phyloP scores from a whole-genome alignment of 2,113 vertebrate genomes.

The Eulemur macaco region DNA sequence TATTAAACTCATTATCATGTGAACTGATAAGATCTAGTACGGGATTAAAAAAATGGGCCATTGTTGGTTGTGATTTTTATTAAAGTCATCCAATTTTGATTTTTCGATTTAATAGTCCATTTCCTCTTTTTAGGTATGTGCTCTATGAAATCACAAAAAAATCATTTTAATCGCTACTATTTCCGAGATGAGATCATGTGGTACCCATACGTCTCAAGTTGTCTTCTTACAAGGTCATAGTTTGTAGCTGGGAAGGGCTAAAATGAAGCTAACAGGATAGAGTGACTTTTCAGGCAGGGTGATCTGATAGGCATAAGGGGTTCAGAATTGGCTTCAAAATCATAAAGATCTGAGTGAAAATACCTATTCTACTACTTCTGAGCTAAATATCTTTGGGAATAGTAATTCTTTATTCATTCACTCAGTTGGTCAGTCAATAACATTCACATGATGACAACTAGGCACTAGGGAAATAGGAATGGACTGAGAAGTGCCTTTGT shows the following conservation, averaged over 20 bases:
- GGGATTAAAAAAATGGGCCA: not conserved
- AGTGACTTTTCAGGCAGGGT: not conserved
- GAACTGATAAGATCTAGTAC: conserved; percentile 6
- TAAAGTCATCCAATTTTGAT: conserved; percentile 9
- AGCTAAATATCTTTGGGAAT: not conserved
- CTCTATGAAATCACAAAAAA: not conserved
- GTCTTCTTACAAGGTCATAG: not conserved
- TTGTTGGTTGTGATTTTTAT: conserved; percentile 39
- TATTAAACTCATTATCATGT: conserved; percentile 63
- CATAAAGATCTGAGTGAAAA: not conserved
- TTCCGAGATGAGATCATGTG: not conserved
- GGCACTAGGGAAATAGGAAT: not conserved
- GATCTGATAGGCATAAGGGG: not conserved
- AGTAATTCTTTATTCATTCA: not conserved
- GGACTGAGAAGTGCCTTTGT: not conserved
- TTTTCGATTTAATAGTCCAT: conserved; percentile 12
- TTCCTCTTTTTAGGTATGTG: conserved; percentile 10
- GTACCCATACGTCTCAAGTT: not conserved
- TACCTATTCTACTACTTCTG: not conserved
- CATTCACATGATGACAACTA: not conserved
- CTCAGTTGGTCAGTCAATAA: not conserved
- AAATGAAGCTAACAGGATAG: not conserved
- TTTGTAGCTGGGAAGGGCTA: too few relatives aligned
- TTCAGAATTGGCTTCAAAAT: not conserved
- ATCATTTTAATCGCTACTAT: not conserved